phyloP scores from a whole-genome alignment of 2,888 invertebrate genomes.

The Clepsis dumicolana region DNA sequence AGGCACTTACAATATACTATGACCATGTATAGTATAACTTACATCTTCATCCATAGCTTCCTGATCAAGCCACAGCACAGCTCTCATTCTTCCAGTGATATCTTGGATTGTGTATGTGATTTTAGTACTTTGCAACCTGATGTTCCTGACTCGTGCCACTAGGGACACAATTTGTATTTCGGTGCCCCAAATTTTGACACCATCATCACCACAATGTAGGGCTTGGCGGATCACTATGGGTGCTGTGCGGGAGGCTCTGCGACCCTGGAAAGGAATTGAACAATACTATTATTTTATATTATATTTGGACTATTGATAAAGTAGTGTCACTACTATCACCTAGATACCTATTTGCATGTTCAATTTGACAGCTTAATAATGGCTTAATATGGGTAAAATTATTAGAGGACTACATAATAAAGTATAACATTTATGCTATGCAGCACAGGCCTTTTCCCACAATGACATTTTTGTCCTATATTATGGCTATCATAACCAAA shows the following conservation, averaged over 20 bases:
- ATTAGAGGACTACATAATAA: too few species aligned
- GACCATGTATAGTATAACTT: conserved; percentile 24
- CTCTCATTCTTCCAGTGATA: conserved; percentile 81
- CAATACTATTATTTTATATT: background rate
- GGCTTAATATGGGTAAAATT: too few species aligned
- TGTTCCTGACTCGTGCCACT: conserved; percentile 75
- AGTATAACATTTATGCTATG: too few species aligned
- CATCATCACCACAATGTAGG: conserved; percentile 78
- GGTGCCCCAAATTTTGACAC: conserved; percentile 82
- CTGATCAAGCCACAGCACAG: conserved; percentile 81
- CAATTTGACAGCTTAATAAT: too few species aligned
- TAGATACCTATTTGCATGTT: too few species aligned
- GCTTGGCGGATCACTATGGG: conserved; percentile 82
- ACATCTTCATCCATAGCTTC: conserved; percentile 83
- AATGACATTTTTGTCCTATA: too few species aligned
- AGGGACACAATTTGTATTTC: conserved; percentile 80
- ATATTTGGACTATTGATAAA: background rate
- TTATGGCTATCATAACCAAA: too few species aligned
- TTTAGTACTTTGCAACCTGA: conserved; percentile 80
- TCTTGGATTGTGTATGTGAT: conserved; percentile 83
- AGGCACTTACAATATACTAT: background rate
- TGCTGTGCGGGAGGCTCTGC: conserved; percentile 79
- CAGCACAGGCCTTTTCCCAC: too few species aligned
- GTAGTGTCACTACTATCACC: too few species aligned
- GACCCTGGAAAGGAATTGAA: conserved; percentile 58